Evolutionary conservation across 1,140 invertebrate genomes (phyloP).

Genomic region (Bombus huntii): DNA sequence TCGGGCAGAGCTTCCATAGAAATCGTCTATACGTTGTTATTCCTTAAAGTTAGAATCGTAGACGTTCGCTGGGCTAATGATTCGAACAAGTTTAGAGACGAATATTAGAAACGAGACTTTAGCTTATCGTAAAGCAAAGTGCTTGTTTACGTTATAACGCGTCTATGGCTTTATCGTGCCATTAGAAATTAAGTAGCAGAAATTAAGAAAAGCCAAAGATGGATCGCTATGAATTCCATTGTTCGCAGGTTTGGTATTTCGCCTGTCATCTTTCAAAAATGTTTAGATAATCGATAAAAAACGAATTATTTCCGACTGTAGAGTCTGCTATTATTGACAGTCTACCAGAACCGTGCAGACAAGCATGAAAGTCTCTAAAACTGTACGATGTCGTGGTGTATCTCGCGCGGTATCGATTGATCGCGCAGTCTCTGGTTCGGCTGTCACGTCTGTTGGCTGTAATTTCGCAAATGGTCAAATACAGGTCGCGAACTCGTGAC

Average conservation of each 20-base stretch:
- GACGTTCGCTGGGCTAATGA: background rate
- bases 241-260: background rate
- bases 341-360: background rate
- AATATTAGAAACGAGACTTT: background rate
- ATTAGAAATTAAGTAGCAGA: too few species aligned
- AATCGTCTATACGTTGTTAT: background rate
- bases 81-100: background rate
- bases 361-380: background rate
- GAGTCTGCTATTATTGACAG: background rate
- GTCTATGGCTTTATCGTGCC: fast-evolving
- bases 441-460: slow-evolving; percentile 31
- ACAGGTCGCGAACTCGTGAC: slow-evolving; percentile 53
- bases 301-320: background rate
- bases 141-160: too few species aligned
- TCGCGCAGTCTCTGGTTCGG: background rate
- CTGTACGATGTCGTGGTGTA: background rate
- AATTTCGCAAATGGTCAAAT: slow-evolving; percentile 58
- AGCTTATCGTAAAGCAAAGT: too few species aligned
- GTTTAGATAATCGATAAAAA: background rate
- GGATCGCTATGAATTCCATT: too few species aligned
- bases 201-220: too few species aligned
- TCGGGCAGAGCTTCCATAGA: background rate
- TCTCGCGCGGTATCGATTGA: slow-evolving; percentile 2
- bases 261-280: background rate
- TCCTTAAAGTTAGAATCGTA: background rate